These are phyloP conservation scores for Mesaphorura yosii DNA, from an alignment of 1,140 invertebrate genomes.

Conservation along the genomic window DNA sequence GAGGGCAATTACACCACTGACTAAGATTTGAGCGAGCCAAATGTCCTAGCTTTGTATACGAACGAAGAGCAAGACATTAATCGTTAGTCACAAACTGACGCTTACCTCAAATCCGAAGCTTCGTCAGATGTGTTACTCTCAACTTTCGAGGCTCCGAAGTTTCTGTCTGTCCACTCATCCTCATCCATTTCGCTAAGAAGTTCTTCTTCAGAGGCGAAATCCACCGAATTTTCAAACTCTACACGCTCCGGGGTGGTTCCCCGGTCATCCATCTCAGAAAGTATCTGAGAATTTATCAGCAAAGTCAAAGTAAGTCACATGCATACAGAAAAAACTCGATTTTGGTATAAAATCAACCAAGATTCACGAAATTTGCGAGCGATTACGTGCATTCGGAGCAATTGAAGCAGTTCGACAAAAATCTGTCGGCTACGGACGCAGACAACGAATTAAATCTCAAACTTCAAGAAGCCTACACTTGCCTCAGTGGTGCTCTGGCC, in stretches of 20 bases:
- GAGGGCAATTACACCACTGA: neutral
- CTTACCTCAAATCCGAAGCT: conserved; percentile 52
- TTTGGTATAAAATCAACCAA: neutral
- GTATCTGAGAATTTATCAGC: conserved; percentile 18
- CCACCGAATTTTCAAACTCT: conserved; percentile 57
- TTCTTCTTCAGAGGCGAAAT: conserved; percentile 47
- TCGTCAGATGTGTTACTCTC: conserved; percentile 60
- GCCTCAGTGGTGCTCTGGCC: too few relatives aligned
- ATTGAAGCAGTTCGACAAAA: too few relatives aligned
- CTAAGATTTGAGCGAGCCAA: neutral
- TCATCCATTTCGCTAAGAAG: conserved; percentile 71
- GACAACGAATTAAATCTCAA: too few relatives aligned
- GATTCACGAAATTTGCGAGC: too few relatives aligned
- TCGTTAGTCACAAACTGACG: too few relatives aligned
- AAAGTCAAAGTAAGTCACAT: neutral
- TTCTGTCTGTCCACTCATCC: conserved; percentile 84
- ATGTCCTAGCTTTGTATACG: neutral
- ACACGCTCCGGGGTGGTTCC: conserved; percentile 66
- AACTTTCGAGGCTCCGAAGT: conserved; percentile 63
- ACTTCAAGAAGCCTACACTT: too few relatives aligned
- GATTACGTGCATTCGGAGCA: neutral
- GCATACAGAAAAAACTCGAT: neutral
- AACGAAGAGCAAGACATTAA: too few relatives aligned
- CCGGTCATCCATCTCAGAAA: conserved; percentile 32
- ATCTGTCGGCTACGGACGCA: too few relatives aligned